Percentiles rank a stretch among this genome's conserved stretches.
phyloP scores from a whole-genome alignment of 2,113 vertebrate species.

The Diphyllodes magnificus region DNA sequence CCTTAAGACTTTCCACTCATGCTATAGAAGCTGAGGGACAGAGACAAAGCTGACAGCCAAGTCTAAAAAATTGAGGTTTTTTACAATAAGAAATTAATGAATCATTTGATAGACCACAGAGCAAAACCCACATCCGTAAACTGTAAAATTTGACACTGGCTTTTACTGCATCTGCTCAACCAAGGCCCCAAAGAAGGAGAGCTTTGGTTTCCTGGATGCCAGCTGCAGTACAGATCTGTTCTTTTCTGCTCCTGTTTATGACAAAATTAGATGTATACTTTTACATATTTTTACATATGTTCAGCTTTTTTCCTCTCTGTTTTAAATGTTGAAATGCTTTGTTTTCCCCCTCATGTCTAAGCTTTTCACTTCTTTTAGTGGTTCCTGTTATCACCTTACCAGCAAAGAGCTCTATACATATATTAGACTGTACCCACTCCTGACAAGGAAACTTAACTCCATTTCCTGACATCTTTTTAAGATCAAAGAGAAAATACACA shows the following conservation, averaged over 20 bases:
- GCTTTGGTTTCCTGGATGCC: neutral
- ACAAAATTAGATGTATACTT: slow-evolving; percentile 23
- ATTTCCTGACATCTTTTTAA: neutral
- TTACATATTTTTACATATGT: slow-evolving; percentile 60
- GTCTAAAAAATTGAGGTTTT: neutral
- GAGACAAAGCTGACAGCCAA: neutral
- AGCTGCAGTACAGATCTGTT: neutral
- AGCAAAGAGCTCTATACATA: neutral
- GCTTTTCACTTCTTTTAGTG: neutral
- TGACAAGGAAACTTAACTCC: neutral
- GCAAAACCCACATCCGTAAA: neutral
- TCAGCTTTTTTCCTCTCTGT: neutral
- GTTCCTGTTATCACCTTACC: neutral
- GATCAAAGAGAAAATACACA: slow-evolving; percentile 11
- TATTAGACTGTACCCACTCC: neutral
- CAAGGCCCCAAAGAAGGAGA: neutral
- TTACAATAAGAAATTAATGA: neutral
- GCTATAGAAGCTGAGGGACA: neutral
- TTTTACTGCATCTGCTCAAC: neutral
- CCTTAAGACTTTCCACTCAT: neutral
- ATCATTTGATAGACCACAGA: neutral
- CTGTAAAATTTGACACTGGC: neutral
- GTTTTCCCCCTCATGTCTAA: neutral
- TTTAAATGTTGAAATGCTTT: slow-evolving; percentile 14
- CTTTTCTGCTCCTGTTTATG: neutral